Percentiles rank a stretch among this genome's conserved stretches.
Conservation (phyloP, 1,140 invertebrate species). For the Stenopsyche tienmushanensis region DNA sequence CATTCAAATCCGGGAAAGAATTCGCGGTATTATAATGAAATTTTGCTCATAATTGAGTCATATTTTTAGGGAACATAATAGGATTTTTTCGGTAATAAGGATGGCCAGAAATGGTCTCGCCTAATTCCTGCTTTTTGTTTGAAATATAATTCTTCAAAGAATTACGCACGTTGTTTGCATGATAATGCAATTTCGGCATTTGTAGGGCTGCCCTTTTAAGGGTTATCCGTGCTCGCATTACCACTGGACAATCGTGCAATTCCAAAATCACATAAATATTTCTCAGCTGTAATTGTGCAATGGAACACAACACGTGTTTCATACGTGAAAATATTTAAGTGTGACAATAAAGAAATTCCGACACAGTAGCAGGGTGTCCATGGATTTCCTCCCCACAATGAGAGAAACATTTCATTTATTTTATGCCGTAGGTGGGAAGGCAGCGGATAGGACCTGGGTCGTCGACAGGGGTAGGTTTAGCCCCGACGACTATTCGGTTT, state of each 20-base stretch:
- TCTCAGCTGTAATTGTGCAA: conserved; percentile 17
- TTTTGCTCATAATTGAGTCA: too few relatives aligned
- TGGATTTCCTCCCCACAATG: not conserved
- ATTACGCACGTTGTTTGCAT: not conserved
- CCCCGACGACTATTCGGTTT: conserved; percentile 41
- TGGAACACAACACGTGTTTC: conserved; percentile 37
- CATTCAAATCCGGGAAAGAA: too few relatives aligned
- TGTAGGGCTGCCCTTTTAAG: too few relatives aligned
- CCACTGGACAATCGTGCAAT: too few relatives aligned
- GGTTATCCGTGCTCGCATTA: too few relatives aligned
- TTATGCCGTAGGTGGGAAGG: conserved; percentile 30
- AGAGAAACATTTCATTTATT: conserved; percentile 40
- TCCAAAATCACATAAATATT: conserved; percentile 15
- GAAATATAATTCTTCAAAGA: too few relatives aligned
- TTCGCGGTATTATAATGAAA: too few relatives aligned
- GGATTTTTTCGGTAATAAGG: too few relatives aligned
- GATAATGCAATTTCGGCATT: not conserved
- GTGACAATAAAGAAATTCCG: conserved; percentile 42
- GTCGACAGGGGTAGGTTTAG: conserved; percentile 32
- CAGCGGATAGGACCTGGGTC: not conserved
- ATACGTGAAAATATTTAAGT: conserved; percentile 37
- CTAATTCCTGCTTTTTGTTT: too few relatives aligned
- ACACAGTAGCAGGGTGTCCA: conserved; percentile 21
- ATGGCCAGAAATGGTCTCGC: too few relatives aligned
- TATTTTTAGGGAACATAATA: too few relatives aligned